These are phyloP conservation scores for Sardinella longiceps DNA, from an alignment of 2,797 vertebrate genomes.

Conservation along the genomic window DNA sequence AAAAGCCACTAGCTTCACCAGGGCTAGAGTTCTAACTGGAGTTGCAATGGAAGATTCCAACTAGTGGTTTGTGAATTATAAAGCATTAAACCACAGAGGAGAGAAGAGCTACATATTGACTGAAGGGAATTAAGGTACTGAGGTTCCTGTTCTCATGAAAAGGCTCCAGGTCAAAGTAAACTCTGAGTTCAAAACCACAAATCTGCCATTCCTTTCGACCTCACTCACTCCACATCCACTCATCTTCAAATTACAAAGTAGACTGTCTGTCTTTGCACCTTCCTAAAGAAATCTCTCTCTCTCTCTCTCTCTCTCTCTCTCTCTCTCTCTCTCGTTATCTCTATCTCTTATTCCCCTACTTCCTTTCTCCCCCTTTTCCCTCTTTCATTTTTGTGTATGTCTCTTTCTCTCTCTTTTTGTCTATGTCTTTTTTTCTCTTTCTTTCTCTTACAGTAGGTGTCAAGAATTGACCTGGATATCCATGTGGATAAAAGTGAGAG, in stretches of 20 bases:
- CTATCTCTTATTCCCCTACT: not conserved
- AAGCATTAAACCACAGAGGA: conserved; percentile 38
- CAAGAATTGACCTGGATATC: not conserved
- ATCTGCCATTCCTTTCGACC: not conserved
- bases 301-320: not conserved
- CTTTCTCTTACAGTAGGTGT: not conserved
- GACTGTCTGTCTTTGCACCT: not conserved
- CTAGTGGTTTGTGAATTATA: conserved; percentile 42
- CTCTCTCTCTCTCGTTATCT: not conserved
- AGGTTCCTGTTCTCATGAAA: conserved; percentile 30
- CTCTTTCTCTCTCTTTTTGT: not conserved
- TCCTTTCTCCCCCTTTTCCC: not conserved
- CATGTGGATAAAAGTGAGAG: not conserved
- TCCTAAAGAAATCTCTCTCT: not conserved
- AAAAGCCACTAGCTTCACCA: not conserved
- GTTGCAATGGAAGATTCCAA: conserved; percentile 6
- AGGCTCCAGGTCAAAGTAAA: conserved; percentile 43
- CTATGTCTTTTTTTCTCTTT: not conserved
- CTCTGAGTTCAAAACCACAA: conserved; percentile 33
- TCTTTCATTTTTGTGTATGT: not conserved
- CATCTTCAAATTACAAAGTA: not conserved
- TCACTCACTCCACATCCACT: not conserved
- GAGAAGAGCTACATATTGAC: conserved; percentile 26
- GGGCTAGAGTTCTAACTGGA: not conserved
- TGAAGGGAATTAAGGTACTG: conserved; percentile 43